Conservation (phyloP, 2,113 vertebrate species). For the Sinocyclocheilus rhinocerous region DNA sequence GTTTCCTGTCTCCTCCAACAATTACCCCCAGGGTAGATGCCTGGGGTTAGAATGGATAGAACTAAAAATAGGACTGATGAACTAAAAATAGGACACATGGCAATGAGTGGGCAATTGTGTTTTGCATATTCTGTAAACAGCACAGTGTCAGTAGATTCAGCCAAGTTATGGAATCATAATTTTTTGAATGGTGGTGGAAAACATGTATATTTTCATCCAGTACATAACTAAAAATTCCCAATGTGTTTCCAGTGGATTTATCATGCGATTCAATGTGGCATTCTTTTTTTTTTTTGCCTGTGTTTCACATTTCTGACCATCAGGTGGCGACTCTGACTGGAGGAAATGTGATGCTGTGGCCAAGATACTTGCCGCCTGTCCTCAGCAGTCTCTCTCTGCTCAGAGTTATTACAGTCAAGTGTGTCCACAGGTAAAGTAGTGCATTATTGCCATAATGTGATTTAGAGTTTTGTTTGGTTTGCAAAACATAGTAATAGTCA, state of each 20-base stretch:
- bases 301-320: constrained; percentile 58
- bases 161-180: background rate
- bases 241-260: constrained; percentile 22
- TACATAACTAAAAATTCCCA: background rate
- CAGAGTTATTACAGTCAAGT: constrained; percentile 84
- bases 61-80: background rate
- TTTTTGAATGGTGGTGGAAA: constrained; percentile 5
- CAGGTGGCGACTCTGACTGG: constrained; percentile 85
- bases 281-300: background rate
- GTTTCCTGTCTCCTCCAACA: background rate
- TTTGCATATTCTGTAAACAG: constrained; percentile 22
- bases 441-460: background rate
- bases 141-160: background rate
- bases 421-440: constrained; percentile 87
- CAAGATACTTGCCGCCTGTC: constrained; percentile 87
- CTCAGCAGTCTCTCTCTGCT: constrained; percentile 85
- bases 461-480: background rate
- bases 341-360: constrained; percentile 88
- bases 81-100: background rate
- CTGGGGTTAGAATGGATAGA: background rate
- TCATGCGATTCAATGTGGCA: background rate
- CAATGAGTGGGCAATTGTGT: background rate
- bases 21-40: background rate
- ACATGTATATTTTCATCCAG: background rate
- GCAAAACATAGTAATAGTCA: background rate